Conservation (phyloP, 2,113 vertebrate species). For the Hiodon tergisus region DNA sequence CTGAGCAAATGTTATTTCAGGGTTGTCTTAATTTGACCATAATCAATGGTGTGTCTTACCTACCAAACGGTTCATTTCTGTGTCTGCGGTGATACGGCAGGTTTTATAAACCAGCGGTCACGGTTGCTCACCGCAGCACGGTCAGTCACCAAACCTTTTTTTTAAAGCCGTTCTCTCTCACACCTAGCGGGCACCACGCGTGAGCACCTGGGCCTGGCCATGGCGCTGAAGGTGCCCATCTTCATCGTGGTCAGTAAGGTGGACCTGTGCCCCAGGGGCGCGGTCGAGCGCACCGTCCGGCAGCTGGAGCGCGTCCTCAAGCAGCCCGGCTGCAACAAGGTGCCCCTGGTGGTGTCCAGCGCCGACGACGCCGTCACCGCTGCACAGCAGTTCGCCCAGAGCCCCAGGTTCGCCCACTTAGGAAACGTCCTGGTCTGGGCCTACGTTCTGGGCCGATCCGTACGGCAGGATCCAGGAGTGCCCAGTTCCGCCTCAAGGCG, state of each 20-base stretch:
- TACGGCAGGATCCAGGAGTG: too few species aligned
- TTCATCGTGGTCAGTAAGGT: conserved; percentile 96
- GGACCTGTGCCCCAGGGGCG: conserved; percentile 84
- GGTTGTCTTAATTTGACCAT: too few species aligned
- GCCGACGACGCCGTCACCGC: conserved; percentile 91
- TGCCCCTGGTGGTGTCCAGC: conserved; percentile 79
- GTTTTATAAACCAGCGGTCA: too few species aligned
- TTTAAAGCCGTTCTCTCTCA: neutral
- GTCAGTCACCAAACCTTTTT: too few species aligned
- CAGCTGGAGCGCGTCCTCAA: conserved; percentile 92
- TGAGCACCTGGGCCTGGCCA: conserved; percentile 90
- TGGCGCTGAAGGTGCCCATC: conserved; percentile 95
- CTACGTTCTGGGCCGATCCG: too few species aligned
- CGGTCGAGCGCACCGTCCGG: conserved; percentile 87
- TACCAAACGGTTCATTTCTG: too few species aligned
- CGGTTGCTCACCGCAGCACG: too few species aligned
- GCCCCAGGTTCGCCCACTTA: conserved; percentile 69
- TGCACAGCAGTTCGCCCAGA: conserved; percentile 92
- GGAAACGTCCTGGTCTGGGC: neutral
- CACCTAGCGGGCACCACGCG: conserved; percentile 83
- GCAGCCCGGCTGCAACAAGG: conserved; percentile 95
- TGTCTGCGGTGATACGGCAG: too few species aligned
- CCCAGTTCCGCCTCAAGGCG: too few species aligned
- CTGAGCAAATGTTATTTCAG: too few species aligned
- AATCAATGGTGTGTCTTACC: too few species aligned